phyloP scores from a whole-genome alignment of 2,888 invertebrate species.

The Watsonalla cultraria region DNA sequence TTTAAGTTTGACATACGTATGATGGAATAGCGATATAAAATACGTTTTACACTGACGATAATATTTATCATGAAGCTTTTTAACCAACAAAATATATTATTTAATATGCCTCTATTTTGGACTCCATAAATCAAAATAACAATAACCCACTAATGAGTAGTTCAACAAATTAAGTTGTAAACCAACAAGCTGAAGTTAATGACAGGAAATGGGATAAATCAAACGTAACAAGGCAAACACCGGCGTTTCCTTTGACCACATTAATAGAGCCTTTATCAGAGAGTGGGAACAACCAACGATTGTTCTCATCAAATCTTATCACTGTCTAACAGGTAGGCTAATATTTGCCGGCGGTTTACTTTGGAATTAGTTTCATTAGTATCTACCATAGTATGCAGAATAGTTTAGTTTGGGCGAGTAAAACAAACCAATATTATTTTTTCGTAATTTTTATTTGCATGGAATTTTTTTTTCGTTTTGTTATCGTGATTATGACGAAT shows the following conservation, averaged over 20 bases:
- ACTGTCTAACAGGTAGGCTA: slow-evolving; percentile 43
- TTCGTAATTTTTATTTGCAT: not conserved
- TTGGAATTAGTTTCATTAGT: slow-evolving; percentile 36
- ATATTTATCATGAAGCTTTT: too few species aligned
- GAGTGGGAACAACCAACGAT: slow-evolving; percentile 47
- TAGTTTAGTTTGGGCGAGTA: slow-evolving; percentile 11
- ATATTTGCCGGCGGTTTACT: slow-evolving; percentile 46
- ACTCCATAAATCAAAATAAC: too few species aligned
- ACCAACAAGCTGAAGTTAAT: slow-evolving; percentile 30
- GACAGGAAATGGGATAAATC: slow-evolving; percentile 49
- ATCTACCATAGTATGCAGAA: slow-evolving; percentile 23
- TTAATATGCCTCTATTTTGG: too few species aligned
- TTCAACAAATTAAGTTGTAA: slow-evolving; percentile 11
- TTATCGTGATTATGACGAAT: too few species aligned
- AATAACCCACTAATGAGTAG: too few species aligned
- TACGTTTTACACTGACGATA: too few species aligned
- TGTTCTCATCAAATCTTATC: slow-evolving; percentile 48
- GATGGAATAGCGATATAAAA: too few species aligned
- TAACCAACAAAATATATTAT: too few species aligned
- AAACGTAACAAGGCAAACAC: slow-evolving; percentile 51
- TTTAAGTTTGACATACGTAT: too few species aligned
- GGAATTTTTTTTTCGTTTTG: not conserved
- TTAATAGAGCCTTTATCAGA: slow-evolving; percentile 50
- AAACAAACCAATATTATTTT: not conserved
- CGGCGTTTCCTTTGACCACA: slow-evolving; percentile 64